Evolutionary conservation across 1,140 invertebrate species (phyloP), one percentile per base, ranked within the genome.

Genomic region (Drosophila navojoa): DNA sequence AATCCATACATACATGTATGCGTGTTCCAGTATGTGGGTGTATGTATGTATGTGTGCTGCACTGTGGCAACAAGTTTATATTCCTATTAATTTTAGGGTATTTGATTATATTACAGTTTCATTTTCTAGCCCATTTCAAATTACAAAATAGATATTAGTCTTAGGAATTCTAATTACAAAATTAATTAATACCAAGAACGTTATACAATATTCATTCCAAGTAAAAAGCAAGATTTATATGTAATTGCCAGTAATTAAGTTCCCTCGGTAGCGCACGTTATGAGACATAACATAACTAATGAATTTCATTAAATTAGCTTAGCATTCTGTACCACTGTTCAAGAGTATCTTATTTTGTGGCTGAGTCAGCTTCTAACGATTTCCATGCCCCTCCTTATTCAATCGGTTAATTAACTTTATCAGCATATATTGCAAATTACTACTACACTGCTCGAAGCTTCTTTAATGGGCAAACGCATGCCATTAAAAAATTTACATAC

Each of bases 391-490:
- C 54, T 59, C 22, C 59, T 66, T 50, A 38, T 53, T 69, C 61
- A 61, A 74, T 70, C 66, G 58, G 72, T 75, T 90, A 90, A 85
- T 89, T 89, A 79, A 90, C 84, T 80, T 84, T 90, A 89, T 89
- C 79, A 90, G 74, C 72, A 44, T 68, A 71, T 90, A 80, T 78
- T 54, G 60, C 42, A 71, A 71, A 67, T 27, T 72, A 61, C 42
- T 72, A 53, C 29, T 57, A 54, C 32, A 38, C 19, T 64, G 40
- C 22, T 29, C 13, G 15, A 9, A 53, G 62, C 62, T 71, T 74
- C 58, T 63, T 70, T 44, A 58, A 57, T 70, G 54, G 35, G 25
- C 44, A 57, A 75, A 58, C 53, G 55, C 68, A 64, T 52, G 40
- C 54, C 11, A 54, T 61, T 52, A 70, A 58, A 50, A 68, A 49